These are phyloP conservation scores for Gila robusta DNA, from an alignment of 2,797 vertebrate species.

Conservation along the genomic window DNA sequence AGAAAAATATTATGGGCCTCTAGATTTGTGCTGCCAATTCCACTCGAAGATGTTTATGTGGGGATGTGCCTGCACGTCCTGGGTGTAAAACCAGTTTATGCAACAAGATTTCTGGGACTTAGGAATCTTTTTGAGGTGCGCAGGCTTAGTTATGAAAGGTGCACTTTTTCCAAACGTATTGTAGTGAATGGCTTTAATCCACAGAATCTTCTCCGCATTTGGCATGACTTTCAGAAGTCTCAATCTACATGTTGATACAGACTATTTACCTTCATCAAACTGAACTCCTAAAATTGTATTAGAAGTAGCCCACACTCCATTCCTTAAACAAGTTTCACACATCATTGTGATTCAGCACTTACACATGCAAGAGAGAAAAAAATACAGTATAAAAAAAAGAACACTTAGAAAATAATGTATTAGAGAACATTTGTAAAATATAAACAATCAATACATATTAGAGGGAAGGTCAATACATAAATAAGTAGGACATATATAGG, in stretches of 20 bases:
- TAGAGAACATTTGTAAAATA: too few relatives aligned
- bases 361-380: neutral
- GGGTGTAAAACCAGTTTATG: slow-evolving; percentile 85
- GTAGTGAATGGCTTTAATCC: slow-evolving; percentile 73
- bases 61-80: slow-evolving; percentile 91
- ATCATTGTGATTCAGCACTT: neutral
- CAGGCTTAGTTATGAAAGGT: slow-evolving; percentile 72
- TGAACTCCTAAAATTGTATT: neutral
- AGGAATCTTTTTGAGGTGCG: slow-evolving; percentile 76
- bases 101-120: slow-evolving; percentile 81
- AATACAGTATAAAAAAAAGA: neutral
- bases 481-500: neutral
- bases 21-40: slow-evolving; percentile 85
- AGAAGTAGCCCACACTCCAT: too few relatives aligned
- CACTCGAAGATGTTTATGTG: slow-evolving; percentile 94
- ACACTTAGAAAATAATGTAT: neutral
- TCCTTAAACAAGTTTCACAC: neutral
- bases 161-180: slow-evolving; percentile 69
- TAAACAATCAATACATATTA: neutral
- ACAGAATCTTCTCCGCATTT: slow-evolving; percentile 65
- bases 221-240: slow-evolving; percentile 74
- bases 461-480: neutral
- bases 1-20: slow-evolving; percentile 89
- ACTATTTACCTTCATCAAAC: neutral
- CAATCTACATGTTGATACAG: slow-evolving; percentile 65